Evolutionary conservation across 2,888 invertebrate genomes (phyloP).

Genomic region (Myopa tessellatipennis): DNA sequence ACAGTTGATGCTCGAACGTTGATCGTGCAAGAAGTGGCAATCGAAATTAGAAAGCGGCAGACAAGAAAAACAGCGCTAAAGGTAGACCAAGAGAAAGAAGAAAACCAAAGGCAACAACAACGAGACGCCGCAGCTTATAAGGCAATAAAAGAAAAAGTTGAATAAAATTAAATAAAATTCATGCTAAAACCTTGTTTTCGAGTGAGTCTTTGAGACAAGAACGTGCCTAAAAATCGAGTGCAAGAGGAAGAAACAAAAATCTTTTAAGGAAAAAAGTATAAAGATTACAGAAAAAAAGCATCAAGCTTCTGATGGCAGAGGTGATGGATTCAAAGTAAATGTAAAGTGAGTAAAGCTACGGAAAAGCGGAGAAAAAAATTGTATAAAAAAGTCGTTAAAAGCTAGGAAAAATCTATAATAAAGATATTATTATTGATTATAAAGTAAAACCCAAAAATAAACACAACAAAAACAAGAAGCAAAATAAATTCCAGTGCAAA

Average conservation of each 20-base stretch:
- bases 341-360: not conserved
- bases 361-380: not conserved
- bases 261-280: not conserved
- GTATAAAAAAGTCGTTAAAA: not conserved
- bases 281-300: not conserved
- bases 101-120: not conserved
- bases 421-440: no score
- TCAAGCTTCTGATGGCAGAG: not conserved
- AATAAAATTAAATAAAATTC: not conserved
- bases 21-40: conserved; percentile 36
- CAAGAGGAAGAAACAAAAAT: no score
- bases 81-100: conserved; percentile 9
- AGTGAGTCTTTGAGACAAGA: not conserved
- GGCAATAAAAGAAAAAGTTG: not conserved
- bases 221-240: not conserved
- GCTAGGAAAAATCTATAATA: not conserved
- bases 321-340: not conserved
- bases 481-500: not conserved
- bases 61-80: conserved; percentile 26
- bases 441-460: not conserved
- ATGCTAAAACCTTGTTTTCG: no score
- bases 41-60: conserved; percentile 46
- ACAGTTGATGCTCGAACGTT: conserved; percentile 26
- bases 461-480: not conserved
- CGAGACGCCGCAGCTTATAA: not conserved